Conservation (phyloP, 2,797 vertebrate genomes). For the Ceyx erithaca region DNA sequence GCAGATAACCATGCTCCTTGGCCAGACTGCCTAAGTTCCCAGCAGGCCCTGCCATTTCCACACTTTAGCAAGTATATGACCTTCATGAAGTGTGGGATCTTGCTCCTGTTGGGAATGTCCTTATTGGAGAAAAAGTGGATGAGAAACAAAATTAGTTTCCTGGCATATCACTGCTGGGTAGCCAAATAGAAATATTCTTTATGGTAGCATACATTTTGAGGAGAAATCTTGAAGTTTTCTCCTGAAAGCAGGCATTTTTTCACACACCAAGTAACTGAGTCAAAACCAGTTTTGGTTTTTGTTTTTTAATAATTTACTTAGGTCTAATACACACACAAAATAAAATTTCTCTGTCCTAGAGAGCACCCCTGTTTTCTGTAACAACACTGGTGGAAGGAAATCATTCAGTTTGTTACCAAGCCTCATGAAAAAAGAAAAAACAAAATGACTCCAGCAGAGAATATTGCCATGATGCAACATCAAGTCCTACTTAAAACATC, state of each 20-base stretch:
- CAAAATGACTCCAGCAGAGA: not conserved
- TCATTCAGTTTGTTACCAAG: not conserved
- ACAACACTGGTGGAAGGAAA: not conserved
- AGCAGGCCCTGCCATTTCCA: not conserved
- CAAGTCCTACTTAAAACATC: not conserved
- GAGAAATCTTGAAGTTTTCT: not conserved
- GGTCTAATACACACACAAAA: not conserved
- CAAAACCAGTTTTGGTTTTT: not conserved
- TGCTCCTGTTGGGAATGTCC: not conserved
- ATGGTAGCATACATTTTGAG: not conserved
- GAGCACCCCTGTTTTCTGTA: not conserved
- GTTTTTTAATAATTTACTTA: not conserved
- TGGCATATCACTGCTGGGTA: fast-evolving
- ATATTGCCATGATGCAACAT: not conserved
- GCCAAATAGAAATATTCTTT: not conserved
- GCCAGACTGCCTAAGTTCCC: not conserved
- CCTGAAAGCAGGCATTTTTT: not conserved
- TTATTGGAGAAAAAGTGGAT: not conserved
- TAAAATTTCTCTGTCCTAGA: not conserved
- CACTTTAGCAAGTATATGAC: not conserved
- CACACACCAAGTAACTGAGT: not conserved
- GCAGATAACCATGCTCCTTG: not conserved
- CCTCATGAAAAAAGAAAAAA: not conserved
- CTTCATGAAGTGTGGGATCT: not conserved
- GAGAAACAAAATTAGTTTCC: not conserved